Conservation (phyloP, 1,140 invertebrate genomes). For the Aleiodes sp. region DNA sequence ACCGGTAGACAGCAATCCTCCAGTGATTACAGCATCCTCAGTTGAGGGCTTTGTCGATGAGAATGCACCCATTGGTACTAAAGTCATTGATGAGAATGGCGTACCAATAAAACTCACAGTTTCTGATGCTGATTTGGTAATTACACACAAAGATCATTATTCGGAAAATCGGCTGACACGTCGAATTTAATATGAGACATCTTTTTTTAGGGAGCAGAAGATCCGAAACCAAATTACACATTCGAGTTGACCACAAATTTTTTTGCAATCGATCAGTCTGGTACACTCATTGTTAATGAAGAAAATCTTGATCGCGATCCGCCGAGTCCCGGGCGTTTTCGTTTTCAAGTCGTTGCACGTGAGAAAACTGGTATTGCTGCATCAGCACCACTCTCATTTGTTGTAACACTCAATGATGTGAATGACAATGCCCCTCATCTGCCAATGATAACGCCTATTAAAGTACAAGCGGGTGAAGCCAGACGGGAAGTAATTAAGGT, state of each 20-base stretch:
- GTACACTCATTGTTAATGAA: slow-evolving; percentile 80
- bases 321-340: slow-evolving; percentile 83
- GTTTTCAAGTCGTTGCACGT: slow-evolving; percentile 84
- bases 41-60: slow-evolving; percentile 84
- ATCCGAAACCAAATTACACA: slow-evolving; percentile 78
- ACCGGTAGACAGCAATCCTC: slow-evolving; percentile 86
- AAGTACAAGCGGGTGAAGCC: slow-evolving; percentile 80
- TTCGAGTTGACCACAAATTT: slow-evolving; percentile 87
- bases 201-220: slow-evolving; percentile 69
- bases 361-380: slow-evolving; percentile 81
- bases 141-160: slow-evolving; percentile 35
- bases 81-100: slow-evolving; percentile 75
- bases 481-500: slow-evolving; percentile 80
- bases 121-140: slow-evolving; percentile 84
- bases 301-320: slow-evolving; percentile 87
- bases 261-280: slow-evolving; percentile 80
- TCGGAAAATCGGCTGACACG: slow-evolving; percentile 15
- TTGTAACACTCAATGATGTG: slow-evolving; percentile 81
- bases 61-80: slow-evolving; percentile 84
- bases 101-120: slow-evolving; percentile 78
- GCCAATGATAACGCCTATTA: slow-evolving; percentile 78
- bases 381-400: slow-evolving; percentile 81
- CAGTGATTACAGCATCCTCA: slow-evolving; percentile 76
- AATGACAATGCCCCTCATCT: slow-evolving; percentile 87
- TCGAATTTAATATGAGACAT: no score